phyloP scores from a whole-genome alignment of 2,113 vertebrate species.

The Scartelaos histophorus region DNA sequence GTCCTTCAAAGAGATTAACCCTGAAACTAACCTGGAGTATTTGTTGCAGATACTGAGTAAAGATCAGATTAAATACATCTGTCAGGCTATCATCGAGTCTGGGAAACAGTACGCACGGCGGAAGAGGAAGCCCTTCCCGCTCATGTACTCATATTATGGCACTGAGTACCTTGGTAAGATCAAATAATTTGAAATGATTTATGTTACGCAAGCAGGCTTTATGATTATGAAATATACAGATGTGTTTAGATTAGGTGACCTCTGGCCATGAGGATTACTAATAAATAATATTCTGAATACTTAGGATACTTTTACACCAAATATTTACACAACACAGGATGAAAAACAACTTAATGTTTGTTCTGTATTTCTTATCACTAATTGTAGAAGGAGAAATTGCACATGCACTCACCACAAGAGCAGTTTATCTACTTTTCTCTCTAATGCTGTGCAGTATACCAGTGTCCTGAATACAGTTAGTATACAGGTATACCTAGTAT shows the following conservation, averaged over 20 bases:
- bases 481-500: no score
- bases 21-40: neutral
- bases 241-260: constrained; percentile 3
- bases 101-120: constrained; percentile 85
- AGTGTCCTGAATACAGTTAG: no score
- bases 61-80: constrained; percentile 87
- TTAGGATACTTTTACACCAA: no score
- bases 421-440: no score
- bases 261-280: neutral
- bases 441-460: no score
- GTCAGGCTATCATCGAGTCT: constrained; percentile 87
- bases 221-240: neutral
- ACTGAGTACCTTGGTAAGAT: constrained; percentile 88
- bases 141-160: constrained; percentile 91
- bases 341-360: no score
- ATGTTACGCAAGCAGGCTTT: constrained; percentile 1
- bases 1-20: neutral
- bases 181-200: neutral
- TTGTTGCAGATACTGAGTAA: constrained; percentile 81
- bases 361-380: no score
- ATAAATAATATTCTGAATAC: neutral
- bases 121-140: constrained; percentile 86
- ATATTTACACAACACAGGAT: no score
- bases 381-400: no score
- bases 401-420: no score